Conservation (phyloP, 2,888 invertebrate genomes). For the Oeneis ivallda region DNA sequence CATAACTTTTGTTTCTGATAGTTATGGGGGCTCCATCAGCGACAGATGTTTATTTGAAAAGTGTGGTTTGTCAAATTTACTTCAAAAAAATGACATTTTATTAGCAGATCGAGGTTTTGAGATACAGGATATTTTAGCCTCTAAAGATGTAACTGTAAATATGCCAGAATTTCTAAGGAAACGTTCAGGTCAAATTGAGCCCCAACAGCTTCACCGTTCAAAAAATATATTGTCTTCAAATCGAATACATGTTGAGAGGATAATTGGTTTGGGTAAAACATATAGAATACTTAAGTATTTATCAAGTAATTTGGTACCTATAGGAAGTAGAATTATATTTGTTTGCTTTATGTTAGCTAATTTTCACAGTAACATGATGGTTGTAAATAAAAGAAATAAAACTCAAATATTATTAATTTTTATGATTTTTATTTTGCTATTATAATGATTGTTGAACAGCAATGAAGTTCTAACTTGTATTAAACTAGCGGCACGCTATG, state of each 20-base stretch:
- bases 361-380: no score
- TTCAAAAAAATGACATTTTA: neutral
- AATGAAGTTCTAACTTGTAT: no score
- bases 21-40: no score
- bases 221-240: neutral
- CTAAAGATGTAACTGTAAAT: neutral
- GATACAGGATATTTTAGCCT: neutral
- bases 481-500: no score
- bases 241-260: neutral
- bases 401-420: no score
- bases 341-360: neutral
- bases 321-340: neutral
- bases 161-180: neutral
- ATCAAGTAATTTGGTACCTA: slow-evolving; percentile 3
- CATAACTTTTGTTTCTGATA: neutral
- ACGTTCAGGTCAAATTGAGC: neutral
- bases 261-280: neutral
- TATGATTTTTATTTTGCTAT: no score
- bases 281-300: slow-evolving; percentile 19
- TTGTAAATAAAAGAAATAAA: no score
- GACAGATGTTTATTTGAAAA: no score
- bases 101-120: neutral
- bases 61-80: no score
- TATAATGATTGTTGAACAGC: no score
- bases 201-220: neutral